These are phyloP conservation scores for Drosophila kanekoi DNA, from an alignment of 2,888 invertebrate genomes.

Conservation along the genomic window DNA sequence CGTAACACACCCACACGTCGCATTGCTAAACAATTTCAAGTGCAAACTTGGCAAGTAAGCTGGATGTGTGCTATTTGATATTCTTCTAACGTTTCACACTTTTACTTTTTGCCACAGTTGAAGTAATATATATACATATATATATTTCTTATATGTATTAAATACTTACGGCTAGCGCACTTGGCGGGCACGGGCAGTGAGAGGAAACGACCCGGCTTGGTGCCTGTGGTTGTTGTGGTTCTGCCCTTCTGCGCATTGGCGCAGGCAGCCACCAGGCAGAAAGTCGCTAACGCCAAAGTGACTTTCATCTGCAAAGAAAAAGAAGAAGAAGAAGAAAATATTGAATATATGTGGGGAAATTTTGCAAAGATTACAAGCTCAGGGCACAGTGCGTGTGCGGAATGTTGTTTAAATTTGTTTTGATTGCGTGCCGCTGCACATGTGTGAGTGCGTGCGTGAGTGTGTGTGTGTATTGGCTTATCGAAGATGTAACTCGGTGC, in stretches of 20 bases:
- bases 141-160: not conserved
- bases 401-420: conserved; percentile 61
- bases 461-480: conserved; percentile 32
- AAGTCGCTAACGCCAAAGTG: conserved; percentile 87
- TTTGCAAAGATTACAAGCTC: not conserved
- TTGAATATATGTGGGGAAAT: not conserved
- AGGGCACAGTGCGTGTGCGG: conserved; percentile 64
- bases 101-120: conserved; percentile 65
- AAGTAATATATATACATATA: conserved; percentile 1
- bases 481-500: conserved; percentile 71
- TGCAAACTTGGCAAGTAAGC: conserved; percentile 65
- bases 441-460: not conserved
- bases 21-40: conserved; percentile 75
- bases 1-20: conserved; percentile 66
- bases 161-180: conserved; percentile 92
- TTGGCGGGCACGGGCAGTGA: conserved; percentile 92
- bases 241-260: conserved; percentile 87
- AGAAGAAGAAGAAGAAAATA: conserved; percentile 14
- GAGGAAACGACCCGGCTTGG: conserved; percentile 93
- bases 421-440: conserved; percentile 22
- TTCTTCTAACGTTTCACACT: conserved; percentile 63
- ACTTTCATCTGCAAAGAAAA: conserved; percentile 89
- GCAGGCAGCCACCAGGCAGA: conserved; percentile 87
- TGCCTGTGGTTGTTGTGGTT: conserved; percentile 87
- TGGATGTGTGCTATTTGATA: conserved; percentile 49